phyloP scores from a whole-genome alignment of 2,113 vertebrate genomes.

The Cyprinodon tularosa region DNA sequence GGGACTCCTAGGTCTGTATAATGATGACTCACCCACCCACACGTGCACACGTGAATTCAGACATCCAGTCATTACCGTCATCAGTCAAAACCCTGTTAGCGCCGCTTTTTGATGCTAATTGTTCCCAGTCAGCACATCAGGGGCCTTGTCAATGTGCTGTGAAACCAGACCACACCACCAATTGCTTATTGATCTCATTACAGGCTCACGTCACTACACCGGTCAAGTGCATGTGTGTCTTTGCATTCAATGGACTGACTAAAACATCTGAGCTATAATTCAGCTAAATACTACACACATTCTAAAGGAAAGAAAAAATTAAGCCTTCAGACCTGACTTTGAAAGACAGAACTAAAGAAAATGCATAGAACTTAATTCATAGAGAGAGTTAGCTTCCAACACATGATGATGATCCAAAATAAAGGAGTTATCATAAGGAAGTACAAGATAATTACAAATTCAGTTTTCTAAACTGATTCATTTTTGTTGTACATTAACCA shows the following conservation, averaged over 20 bases:
- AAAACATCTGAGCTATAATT: neutral
- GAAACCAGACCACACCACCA: conserved; percentile 60
- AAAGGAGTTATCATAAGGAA: neutral
- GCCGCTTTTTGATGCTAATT: conserved; percentile 60
- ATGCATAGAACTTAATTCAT: neutral
- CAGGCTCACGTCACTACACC: conserved; percentile 36
- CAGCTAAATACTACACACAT: neutral
- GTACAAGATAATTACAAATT: neutral
- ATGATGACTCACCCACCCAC: conserved; percentile 63
- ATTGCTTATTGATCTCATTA: conserved; percentile 72
- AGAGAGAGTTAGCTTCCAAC: neutral
- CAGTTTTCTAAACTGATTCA: neutral
- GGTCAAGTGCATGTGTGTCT: conserved; percentile 12
- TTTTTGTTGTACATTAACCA: neutral
- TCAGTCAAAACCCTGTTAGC: conserved; percentile 62
- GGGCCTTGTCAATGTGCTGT: conserved; percentile 49
- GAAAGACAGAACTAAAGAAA: neutral
- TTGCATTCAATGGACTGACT: conserved; percentile 8
- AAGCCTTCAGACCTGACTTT: neutral
- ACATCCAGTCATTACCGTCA: conserved; percentile 50
- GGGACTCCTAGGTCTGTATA: conserved; percentile 46
- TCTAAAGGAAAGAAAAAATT: neutral
- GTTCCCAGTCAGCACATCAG: conserved; percentile 61
- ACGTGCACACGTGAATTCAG: conserved; percentile 40
- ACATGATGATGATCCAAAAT: neutral